Base-by-base conservation (phyloP, 2,888 invertebrate genomes). In the Leucophenga montana region DNA sequence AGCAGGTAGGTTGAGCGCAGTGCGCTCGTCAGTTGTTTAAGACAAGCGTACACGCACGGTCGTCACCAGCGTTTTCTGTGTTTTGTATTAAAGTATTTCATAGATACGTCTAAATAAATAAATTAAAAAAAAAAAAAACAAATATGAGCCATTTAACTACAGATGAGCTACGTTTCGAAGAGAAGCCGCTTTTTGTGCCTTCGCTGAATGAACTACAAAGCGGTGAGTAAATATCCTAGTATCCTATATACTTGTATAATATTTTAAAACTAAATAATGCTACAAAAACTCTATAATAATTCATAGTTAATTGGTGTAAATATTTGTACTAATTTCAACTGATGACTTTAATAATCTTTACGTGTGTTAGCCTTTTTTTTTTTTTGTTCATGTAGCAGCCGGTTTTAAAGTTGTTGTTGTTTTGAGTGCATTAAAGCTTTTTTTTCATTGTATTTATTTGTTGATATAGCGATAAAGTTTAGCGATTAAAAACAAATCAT, bases 161-260 rank as follows among this genome's bases (percentile, higher is more conserved):
- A 13, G 78, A 78, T 39, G 79, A 85, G 59, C 74, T 92, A 72
- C 85, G 89, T 2, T 89, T 90, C 73, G 90, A 90, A 81, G 91
- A 91, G 84, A 92, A 92, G 85, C 78, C 90, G n/a, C 88, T 93
- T 33, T 86, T 90, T 85, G 89, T 89, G 69, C 94, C 94, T 14
- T 86, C 91, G 0, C 87, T 94, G 48, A 89, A 92, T 50, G 94
- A 94, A 86, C 85, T 94, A n/a, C 92, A 91, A 66, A 88, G 91
- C 79, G 92, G 88, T 87, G 65, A 78, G 82, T 64, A 54, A 53
- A 27, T 56, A 56, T 56, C 5, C 1, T 33, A 39, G 16, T n/a
- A n/a, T n/a, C n/a, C n/a, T n/a, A n/a, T n/a, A n/a, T n/a, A n/a
- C n/a, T n/a, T n/a, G 16, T n/a, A 39, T 27, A 33, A 11, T 20